Evolutionary conservation across 2,113 vertebrate species (phyloP).

Genomic region (Propithecus coquereli): DNA sequence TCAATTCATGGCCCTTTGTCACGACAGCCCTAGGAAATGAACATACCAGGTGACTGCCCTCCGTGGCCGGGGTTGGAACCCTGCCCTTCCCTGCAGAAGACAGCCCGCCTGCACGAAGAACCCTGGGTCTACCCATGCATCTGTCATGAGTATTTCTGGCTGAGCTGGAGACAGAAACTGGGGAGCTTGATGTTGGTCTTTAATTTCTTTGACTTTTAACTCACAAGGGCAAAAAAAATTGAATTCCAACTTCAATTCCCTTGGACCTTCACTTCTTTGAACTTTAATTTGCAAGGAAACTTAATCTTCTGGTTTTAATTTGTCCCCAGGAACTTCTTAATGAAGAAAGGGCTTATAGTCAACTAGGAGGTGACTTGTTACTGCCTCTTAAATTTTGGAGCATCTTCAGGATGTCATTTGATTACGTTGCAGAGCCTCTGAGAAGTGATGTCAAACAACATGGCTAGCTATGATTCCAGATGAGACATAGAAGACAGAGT

Average conservation of each 20-base stretch:
- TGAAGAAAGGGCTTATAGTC: not conserved
- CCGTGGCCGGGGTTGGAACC: fast-evolving
- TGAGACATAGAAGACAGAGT: fast-evolving
- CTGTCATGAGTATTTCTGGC: not conserved
- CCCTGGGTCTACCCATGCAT: fast-evolving
- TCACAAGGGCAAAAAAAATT: not conserved
- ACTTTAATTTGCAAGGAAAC: not conserved
- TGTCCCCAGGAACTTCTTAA: not conserved
- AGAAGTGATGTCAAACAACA: fast-evolving
- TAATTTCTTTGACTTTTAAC: conserved; percentile 25
- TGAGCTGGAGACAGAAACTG: not conserved
- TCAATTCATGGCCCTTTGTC: fast-evolving
- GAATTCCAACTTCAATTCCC: not conserved
- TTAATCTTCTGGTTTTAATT: conserved; percentile 12
- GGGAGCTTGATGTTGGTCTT: not conserved
- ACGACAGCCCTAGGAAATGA: fast-evolving
- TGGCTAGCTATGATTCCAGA: not conserved
- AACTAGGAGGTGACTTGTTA: not conserved
- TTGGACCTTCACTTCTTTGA: conserved; percentile 12
- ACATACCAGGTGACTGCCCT: not conserved
- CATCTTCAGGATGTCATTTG: not conserved
- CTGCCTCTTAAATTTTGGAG: too few species aligned
- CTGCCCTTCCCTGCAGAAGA: too few species aligned
- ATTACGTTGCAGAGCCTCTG: not conserved
- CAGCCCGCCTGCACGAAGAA: fast-evolving